A percentile compares a stretch with the other conserved stretches of the same genome.
Conservation (phyloP, 2,888 invertebrate genomes). For the Camptogramma bilineatum region DNA sequence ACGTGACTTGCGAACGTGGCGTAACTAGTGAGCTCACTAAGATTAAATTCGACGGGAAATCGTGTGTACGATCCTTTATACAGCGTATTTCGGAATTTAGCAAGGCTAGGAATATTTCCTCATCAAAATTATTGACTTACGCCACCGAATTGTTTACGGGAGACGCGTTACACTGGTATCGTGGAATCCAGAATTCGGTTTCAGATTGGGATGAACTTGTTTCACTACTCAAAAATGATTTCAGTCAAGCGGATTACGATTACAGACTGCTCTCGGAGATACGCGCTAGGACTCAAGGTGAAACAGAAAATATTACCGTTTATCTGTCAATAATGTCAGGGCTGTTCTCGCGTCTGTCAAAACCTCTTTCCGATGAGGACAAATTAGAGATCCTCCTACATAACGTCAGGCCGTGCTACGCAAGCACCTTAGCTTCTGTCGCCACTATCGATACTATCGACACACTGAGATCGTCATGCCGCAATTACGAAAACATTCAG, state of each 20-base stretch:
- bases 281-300: slow-evolving; percentile 1
- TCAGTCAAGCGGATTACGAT: slow-evolving; percentile 1
- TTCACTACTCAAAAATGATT: neutral
- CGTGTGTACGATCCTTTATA: slow-evolving; percentile 9
- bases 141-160: slow-evolving; percentile 18
- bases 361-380: slow-evolving; percentile 1
- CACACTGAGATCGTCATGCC: neutral
- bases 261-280: slow-evolving; percentile 8
- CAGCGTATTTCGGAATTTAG: slow-evolving; percentile 9
- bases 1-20: no score
- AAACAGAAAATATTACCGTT: slow-evolving; percentile 1
- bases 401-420: slow-evolving; percentile 10
- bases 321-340: slow-evolving; percentile 10
- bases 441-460: slow-evolving; percentile 1
- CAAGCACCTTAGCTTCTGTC: slow-evolving; percentile 1
- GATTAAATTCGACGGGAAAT: no score
- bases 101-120: slow-evolving; percentile 4
- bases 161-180: slow-evolving; percentile 16
- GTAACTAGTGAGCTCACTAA: no score
- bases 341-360: neutral
- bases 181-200: slow-evolving; percentile 3
- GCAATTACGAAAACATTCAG: slow-evolving; percentile 7
- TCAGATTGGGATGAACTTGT: slow-evolving; percentile 5
- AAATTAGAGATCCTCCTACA: slow-evolving; percentile 11
- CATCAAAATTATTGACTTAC: neutral